These are phyloP conservation scores for Ptilorrhoa leucosticta DNA, from an alignment of 2,113 vertebrate species.

Conservation along the genomic window DNA sequence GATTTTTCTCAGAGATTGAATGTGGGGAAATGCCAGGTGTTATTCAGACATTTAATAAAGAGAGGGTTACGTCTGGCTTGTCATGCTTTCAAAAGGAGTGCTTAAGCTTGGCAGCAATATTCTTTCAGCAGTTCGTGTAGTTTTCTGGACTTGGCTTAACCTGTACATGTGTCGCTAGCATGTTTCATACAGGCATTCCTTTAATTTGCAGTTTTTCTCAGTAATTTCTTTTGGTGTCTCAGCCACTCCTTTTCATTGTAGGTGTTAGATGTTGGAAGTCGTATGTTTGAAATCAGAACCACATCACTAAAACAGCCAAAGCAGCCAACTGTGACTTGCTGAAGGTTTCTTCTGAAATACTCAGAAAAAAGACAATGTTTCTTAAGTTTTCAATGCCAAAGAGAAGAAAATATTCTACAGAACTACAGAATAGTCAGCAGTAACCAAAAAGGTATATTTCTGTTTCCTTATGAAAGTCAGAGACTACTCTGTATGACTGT, in stretches of 20 bases:
- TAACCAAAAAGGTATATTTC: not conserved
- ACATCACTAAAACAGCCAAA: not conserved
- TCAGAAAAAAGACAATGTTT: not conserved
- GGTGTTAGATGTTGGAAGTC: not conserved
- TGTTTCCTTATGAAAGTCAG: not conserved
- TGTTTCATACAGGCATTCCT: not conserved
- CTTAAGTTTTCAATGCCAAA: not conserved
- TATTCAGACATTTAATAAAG: not conserved
- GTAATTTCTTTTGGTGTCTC: not conserved
- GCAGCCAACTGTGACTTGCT: not conserved
- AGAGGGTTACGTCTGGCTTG: not conserved
- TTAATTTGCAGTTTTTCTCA: not conserved
- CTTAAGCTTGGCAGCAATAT: not conserved
- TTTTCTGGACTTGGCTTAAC: not conserved
- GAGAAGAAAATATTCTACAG: not conserved
- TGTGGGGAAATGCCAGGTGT: accelerated
- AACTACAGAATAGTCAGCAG: not conserved
- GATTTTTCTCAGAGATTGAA: not conserved
- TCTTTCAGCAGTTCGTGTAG: not conserved
- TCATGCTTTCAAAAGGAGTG: not conserved
- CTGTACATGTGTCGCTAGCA: not conserved
- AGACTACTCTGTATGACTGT: not conserved
- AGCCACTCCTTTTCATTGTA: not conserved
- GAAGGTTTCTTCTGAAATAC: not conserved
- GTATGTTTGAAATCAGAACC: not conserved